Evolutionary conservation across 2,888 invertebrate species (phyloP).

Genomic region (Scaptomyza caliginosa): DNA sequence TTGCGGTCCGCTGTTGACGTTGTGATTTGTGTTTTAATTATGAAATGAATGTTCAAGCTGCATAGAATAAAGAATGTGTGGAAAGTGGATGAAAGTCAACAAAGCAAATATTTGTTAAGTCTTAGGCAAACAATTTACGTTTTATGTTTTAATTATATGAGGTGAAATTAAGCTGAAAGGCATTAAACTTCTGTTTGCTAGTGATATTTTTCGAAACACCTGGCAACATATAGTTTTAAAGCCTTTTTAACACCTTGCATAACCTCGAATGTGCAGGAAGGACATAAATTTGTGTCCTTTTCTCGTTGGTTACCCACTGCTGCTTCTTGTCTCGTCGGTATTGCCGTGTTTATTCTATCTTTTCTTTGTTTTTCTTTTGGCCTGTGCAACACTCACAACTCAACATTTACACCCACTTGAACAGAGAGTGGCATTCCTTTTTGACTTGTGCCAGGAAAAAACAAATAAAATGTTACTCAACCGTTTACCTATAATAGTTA

Average conservation of each 20-base stretch:
- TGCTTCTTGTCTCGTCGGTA: background rate
- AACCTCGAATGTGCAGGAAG: slow-evolving; percentile 4
- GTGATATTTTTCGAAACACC: background rate
- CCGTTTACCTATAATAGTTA: slow-evolving; percentile 11
- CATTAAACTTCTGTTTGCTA: too few relatives aligned
- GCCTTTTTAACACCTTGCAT: background rate
- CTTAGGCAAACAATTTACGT: too few relatives aligned
- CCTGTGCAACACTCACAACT: background rate
- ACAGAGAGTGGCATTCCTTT: slow-evolving; percentile 7
- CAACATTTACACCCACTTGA: slow-evolving; percentile 7
- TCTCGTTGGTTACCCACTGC: background rate
- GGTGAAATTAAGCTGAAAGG: too few relatives aligned
- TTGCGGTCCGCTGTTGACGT: slow-evolving; percentile 5
- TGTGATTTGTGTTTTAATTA: slow-evolving; percentile 27
- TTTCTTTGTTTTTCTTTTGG: slow-evolving; percentile 18
- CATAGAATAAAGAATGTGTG: background rate
- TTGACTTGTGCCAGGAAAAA: slow-evolving; percentile 36
- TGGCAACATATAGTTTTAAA: background rate
- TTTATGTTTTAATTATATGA: background rate
- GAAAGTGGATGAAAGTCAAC: background rate
- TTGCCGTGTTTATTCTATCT: slow-evolving; percentile 21
- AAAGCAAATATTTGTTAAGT: background rate
- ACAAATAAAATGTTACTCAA: slow-evolving; percentile 35
- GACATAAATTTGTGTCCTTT: background rate
- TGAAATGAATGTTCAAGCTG: background rate